A percentile compares a stretch with the other conserved stretches of the same genome.
These are phyloP conservation scores for Corella eumyota DNA, from an alignment of 23 tunicate genomes.

Conservation along the genomic window DNA sequence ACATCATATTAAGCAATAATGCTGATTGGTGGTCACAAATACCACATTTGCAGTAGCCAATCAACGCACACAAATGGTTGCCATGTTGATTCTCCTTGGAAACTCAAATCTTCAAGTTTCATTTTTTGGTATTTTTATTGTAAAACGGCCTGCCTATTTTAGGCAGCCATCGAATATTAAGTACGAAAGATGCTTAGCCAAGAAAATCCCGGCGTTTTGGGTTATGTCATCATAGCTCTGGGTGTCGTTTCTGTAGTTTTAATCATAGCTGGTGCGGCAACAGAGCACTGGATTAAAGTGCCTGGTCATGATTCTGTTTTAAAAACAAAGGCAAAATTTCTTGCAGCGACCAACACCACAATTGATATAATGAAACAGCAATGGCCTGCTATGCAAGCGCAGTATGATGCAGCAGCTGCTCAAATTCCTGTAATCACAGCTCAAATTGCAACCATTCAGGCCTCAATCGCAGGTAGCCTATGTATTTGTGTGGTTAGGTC, in stretches of 20 bases:
- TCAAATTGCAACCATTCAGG: no score
- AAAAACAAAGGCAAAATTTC: slow-evolving; percentile 4
- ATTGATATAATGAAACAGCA: neutral
- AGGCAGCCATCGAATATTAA: no score
- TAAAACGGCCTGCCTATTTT: no score
- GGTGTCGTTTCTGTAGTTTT: neutral
- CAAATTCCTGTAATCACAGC: no score
- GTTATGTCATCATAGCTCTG: neutral
- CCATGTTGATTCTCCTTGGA: no score
- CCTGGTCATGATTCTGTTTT: slow-evolving; percentile 1
- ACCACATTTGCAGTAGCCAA: no score
- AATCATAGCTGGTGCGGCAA: slow-evolving; percentile 1
- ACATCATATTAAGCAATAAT: no score
- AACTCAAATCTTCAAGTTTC: no score
- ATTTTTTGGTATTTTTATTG: neutral
- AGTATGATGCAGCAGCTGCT: neutral
- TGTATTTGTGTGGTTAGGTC: no score
- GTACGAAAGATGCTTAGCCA: slow-evolving; percentile 2
- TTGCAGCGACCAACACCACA: neutral
- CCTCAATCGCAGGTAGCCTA: no score
- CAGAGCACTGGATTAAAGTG: slow-evolving; percentile 8
- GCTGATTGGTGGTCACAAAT: no score
- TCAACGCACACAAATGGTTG: no score
- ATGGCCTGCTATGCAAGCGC: slow-evolving; percentile 5
- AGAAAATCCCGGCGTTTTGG: slow-evolving; percentile 11